phyloP scores from a whole-genome alignment of 2,888 invertebrate species.

The Nineta flava region DNA sequence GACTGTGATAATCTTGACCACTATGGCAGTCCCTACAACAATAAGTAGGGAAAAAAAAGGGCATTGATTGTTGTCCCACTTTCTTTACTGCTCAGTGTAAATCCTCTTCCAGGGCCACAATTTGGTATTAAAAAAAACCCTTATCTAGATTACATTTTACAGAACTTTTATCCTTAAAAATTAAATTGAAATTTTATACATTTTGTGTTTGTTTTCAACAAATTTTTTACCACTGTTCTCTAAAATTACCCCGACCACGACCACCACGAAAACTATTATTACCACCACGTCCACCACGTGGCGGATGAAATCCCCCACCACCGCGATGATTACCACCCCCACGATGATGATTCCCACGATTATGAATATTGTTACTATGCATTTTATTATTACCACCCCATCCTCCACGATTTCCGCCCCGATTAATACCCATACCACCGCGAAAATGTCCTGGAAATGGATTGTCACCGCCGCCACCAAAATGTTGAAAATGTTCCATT shows the following conservation, averaged over 20 bases:
- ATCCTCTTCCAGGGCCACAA: too few species aligned
- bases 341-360: slow-evolving; percentile 24
- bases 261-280: slow-evolving; percentile 15
- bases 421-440: slow-evolving; percentile 14
- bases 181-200: too few species aligned
- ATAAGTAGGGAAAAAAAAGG: too few species aligned
- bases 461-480: slow-evolving; percentile 16
- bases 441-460: slow-evolving; percentile 15
- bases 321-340: slow-evolving; percentile 20
- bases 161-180: too few species aligned
- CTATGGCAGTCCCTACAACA: too few species aligned
- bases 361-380: slow-evolving; percentile 14
- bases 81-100: too few species aligned
- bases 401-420: slow-evolving; percentile 14
- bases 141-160: too few species aligned
- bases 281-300: slow-evolving; percentile 16
- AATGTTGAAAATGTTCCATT: slow-evolving; percentile 11
- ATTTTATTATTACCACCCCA: slow-evolving; percentile 17
- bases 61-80: too few species aligned
- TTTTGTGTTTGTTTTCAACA: too few species aligned
- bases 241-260: slow-evolving; percentile 21
- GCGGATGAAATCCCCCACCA: slow-evolving; percentile 22
- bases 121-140: too few species aligned
- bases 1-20: too few species aligned
- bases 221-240: slow-evolving; percentile 5